Evolutionary conservation across 2,888 invertebrate genomes (phyloP).

Genomic region (Blastobasis adustella): DNA sequence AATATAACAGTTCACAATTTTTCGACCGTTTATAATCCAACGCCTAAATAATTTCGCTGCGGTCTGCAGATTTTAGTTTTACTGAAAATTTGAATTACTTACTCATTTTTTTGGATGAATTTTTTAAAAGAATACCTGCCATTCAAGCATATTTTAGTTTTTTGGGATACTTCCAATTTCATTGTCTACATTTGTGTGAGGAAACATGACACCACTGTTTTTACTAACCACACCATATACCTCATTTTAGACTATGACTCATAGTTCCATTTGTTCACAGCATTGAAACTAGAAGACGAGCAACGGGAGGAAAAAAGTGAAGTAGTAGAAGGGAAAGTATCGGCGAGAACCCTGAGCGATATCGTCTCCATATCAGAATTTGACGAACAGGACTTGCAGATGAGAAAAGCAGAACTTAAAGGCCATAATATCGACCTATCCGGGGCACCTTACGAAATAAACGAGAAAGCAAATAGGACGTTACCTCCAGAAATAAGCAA

Average conservation of each 20-base stretch:
- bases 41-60: too few relatives aligned
- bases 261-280: constrained; percentile 34
- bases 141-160: constrained; percentile 17
- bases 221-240: background rate
- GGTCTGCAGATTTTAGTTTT: too few relatives aligned
- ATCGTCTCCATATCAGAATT: constrained; percentile 83
- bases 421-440: constrained; percentile 40
- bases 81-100: too few relatives aligned
- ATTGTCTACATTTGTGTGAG: constrained; percentile 20
- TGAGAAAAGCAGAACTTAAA: constrained; percentile 63
- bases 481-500: constrained; percentile 47
- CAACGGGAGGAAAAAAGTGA: constrained; percentile 64
- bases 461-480: constrained; percentile 45
- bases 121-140: too few relatives aligned
- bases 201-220: constrained; percentile 12
- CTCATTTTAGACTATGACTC: background rate
- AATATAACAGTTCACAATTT: too few relatives aligned
- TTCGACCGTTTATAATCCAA: too few relatives aligned
- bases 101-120: too few relatives aligned
- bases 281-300: constrained; percentile 72
- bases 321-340: constrained; percentile 69
- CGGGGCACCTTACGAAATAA: constrained; percentile 31
- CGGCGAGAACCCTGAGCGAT: constrained; percentile 82
- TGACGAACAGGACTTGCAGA: constrained; percentile 78
- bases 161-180: constrained; percentile 36